These are phyloP conservation scores for Cladopsammia gracilis DNA, from an alignment of 64 coral and sea anemone genomes.

Conservation along the genomic window DNA sequence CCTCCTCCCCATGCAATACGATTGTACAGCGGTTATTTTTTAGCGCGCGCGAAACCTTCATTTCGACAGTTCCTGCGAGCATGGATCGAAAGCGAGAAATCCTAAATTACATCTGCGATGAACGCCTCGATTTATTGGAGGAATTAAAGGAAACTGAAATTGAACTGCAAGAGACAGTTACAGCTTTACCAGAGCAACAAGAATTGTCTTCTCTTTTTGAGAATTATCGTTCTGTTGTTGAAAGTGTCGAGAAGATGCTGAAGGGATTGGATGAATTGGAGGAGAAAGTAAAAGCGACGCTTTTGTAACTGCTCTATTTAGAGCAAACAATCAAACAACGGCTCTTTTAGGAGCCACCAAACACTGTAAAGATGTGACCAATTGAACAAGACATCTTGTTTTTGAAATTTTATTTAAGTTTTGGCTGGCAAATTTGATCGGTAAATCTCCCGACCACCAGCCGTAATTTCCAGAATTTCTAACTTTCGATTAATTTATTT, in stretches of 20 bases:
- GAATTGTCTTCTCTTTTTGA: background rate
- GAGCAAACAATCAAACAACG: slow-evolving; percentile 14
- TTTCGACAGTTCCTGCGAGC: background rate
- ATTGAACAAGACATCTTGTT: too few relatives aligned
- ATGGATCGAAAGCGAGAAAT: slow-evolving; percentile 5
- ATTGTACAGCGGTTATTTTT: background rate
- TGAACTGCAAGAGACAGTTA: slow-evolving; percentile 4
- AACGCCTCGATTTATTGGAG: background rate
- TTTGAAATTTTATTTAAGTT: too few relatives aligned
- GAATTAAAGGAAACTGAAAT: background rate
- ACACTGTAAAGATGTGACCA: too few relatives aligned
- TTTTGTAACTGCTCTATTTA: slow-evolving; percentile 4
- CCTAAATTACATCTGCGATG: background rate
- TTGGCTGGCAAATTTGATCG: too few relatives aligned
- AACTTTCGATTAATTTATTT: background rate
- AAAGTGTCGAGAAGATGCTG: background rate
- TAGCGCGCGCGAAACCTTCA: background rate
- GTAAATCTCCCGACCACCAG: background rate
- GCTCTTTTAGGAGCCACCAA: too few relatives aligned
- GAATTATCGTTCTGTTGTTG: slow-evolving; percentile 4
- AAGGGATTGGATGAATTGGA: slow-evolving; percentile 6
- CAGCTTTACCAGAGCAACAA: background rate
- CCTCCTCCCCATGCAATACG: background rate
- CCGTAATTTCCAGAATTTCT: background rate
- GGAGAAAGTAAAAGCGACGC: background rate